Conservation (phyloP, 2,888 invertebrate species). For the Cremastinae sp. region DNA sequence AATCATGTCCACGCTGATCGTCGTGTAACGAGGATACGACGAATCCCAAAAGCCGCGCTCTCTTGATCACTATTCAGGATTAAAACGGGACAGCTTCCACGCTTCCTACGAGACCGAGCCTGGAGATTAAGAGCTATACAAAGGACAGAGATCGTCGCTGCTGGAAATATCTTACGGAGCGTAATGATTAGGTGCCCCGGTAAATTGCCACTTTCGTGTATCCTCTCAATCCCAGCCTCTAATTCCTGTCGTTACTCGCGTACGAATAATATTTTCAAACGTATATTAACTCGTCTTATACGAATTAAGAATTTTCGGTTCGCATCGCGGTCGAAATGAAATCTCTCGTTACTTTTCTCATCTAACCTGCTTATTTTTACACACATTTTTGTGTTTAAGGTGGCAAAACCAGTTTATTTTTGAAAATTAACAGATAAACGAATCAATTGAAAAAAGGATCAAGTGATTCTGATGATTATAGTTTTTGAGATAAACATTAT, state of each 20-base stretch:
- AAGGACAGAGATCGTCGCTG: conserved; percentile 43
- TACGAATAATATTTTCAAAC: conserved; percentile 1
- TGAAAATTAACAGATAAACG: too few species aligned
- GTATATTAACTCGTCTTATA: conserved; percentile 16
- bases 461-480: too few species aligned
- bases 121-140: conserved; percentile 53
- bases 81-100: conserved; percentile 42
- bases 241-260: conserved; percentile 11
- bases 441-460: too few species aligned
- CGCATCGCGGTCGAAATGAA: too few species aligned
- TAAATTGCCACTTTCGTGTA: conserved; percentile 44
- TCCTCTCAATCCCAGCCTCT: conserved; percentile 26
- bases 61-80: conserved; percentile 56
- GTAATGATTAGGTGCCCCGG: conserved; percentile 51
- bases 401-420: too few species aligned
- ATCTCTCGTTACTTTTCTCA: too few species aligned
- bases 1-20: too few species aligned
- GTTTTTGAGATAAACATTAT: too few species aligned
- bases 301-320: conserved; percentile 6
- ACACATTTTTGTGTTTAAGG: too few species aligned
- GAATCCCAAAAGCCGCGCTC: conserved; percentile 9
- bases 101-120: conserved; percentile 36
- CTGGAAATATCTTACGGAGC: conserved; percentile 46
- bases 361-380: too few species aligned
- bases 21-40: background rate